A percentile compares a stretch with the other conserved stretches of the same genome.
Evolutionary conservation across 2,888 invertebrate genomes (phyloP).

Genomic region (Drosophila prolongata): DNA sequence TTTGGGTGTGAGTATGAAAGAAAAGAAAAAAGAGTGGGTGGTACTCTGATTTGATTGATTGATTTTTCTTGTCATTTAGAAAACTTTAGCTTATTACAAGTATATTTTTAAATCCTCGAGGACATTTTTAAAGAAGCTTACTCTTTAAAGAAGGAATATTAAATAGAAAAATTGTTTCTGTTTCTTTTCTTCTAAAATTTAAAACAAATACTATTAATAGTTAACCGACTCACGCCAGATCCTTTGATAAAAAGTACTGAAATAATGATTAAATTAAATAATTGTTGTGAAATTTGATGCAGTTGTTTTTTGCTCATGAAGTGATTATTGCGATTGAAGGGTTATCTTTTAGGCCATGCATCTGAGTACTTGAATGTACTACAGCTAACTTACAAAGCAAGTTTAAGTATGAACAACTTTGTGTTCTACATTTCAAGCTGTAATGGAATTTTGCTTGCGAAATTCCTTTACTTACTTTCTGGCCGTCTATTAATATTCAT

Average conservation of each 20-base stretch:
- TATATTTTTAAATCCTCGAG: conserved; percentile 30
- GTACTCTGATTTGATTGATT: conserved; percentile 27
- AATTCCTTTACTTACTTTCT: conserved; percentile 8
- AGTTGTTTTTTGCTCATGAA: neutral
- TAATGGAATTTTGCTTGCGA: conserved; percentile 5
- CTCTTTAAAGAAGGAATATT: neutral
- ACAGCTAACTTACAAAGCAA: neutral
- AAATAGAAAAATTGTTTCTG: too few species aligned
- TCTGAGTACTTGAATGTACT: neutral
- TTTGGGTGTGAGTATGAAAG: too few species aligned
- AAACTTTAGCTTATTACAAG: conserved; percentile 45
- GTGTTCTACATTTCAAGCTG: neutral
- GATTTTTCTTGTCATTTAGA: conserved; percentile 20
- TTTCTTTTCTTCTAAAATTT: too few species aligned
- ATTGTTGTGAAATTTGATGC: too few species aligned
- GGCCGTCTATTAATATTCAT: conserved; percentile 22
- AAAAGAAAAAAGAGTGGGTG: conserved; percentile 12
- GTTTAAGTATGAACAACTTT: neutral
- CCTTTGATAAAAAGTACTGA: too few species aligned
- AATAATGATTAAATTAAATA: too few species aligned
- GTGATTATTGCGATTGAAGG: neutral
- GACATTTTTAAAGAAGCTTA: neutral
- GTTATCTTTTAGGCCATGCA: neutral
- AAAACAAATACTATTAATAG: neutral
- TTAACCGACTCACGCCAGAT: too few species aligned